Evolutionary conservation across 2,113 vertebrate genomes (phyloP).

Genomic region (Mixornis gularis): DNA sequence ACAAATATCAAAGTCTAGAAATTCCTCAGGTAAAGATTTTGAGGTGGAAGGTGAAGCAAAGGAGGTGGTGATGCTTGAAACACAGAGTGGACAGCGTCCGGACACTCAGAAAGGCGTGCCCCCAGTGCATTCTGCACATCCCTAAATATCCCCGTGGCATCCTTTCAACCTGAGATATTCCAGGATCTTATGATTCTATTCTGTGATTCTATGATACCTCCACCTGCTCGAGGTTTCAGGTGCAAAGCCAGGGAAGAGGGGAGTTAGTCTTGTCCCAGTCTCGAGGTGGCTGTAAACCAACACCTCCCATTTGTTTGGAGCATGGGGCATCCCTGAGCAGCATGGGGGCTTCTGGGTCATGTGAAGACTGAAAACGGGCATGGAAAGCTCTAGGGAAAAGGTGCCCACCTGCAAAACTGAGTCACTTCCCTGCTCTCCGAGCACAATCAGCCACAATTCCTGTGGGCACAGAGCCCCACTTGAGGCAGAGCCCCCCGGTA

Average conservation of each 20-base stretch:
- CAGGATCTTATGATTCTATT: background rate
- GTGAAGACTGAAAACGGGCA: background rate
- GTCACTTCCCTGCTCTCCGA: background rate
- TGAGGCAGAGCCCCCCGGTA: background rate
- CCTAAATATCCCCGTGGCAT: background rate
- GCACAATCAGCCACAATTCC: rapidly evolving
- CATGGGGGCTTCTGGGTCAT: rapidly evolving
- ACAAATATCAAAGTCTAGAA: rapidly evolving
- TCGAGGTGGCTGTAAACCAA: background rate
- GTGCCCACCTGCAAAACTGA: rapidly evolving
- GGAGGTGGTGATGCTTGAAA: rapidly evolving
- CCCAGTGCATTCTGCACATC: background rate
- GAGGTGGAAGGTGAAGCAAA: background rate
- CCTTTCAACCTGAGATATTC: background rate
- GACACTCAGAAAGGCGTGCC: rapidly evolving
- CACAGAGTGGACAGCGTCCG: rapidly evolving
- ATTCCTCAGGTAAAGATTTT: background rate
- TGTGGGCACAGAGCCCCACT: background rate
- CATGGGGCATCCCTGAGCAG: rapidly evolving
- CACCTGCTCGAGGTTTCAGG: background rate
- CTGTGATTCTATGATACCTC: background rate
- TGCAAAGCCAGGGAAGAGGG: background rate
- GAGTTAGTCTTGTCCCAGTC: too few species aligned
- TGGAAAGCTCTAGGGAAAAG: background rate
- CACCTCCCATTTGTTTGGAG: background rate